Conservation (phyloP, 2,113 vertebrate genomes). For the Eublepharis macularius region DNA sequence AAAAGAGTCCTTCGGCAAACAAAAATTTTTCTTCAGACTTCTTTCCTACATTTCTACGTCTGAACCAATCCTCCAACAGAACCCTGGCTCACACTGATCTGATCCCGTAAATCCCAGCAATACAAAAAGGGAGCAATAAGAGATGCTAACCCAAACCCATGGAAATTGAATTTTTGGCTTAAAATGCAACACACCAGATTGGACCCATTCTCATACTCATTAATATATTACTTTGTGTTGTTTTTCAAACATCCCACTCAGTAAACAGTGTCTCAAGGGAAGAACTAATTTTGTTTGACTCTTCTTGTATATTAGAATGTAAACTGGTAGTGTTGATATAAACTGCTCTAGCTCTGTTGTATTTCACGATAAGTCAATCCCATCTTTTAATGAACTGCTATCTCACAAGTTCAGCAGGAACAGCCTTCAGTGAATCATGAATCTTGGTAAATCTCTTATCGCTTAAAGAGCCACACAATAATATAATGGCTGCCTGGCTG, state of each 20-base stretch:
- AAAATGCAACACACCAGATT: neutral
- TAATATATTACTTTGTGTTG: neutral
- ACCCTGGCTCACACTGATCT: no score
- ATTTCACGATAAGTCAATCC: conserved; percentile 20
- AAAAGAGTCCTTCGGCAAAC: no score
- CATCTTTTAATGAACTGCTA: conserved; percentile 14
- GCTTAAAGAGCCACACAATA: neutral
- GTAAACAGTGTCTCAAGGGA: neutral
- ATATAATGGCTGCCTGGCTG: neutral
- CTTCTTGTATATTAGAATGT: neutral
- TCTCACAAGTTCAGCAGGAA: conserved; percentile 5
- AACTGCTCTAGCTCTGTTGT: neutral
- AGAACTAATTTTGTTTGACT: neutral
- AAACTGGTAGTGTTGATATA: conserved; percentile 6
- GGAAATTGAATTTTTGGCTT: neutral
- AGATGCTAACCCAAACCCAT: no score
- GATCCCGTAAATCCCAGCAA: no score
- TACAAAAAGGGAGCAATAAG: no score
- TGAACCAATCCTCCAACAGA: no score
- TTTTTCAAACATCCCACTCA: neutral
- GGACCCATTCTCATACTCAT: no score
- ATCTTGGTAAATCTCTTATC: neutral
- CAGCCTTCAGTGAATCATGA: neutral
- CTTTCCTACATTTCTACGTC: no score
- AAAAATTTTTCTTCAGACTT: no score